phyloP scores from a whole-genome alignment of 2,113 vertebrate genomes.

The Lethenteron camtschaticum region DNA sequence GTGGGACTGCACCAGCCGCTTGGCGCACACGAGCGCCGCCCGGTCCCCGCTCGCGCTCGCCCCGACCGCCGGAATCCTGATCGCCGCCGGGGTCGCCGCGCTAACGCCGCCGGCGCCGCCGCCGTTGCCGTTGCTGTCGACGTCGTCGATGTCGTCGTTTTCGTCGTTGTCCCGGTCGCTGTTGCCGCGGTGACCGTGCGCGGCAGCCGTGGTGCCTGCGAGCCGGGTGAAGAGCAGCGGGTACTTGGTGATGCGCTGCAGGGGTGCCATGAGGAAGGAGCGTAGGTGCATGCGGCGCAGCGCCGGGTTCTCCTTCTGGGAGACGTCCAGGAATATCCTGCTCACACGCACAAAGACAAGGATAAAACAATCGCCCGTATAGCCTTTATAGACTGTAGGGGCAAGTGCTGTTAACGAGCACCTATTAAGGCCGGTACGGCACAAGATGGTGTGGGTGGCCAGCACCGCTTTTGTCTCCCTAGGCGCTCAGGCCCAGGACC shows the following conservation, averaged over 20 bases:
- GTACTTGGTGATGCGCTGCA: conserved; percentile 72
- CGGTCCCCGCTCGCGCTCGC: background rate
- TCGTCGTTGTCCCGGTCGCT: conserved; percentile 13
- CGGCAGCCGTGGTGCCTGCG: conserved; percentile 35
- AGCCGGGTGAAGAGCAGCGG: conserved; percentile 56
- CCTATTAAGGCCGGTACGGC: too few species aligned
- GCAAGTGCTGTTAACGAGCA: too few species aligned
- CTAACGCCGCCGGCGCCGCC: too few species aligned
- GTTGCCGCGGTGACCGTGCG: conserved; percentile 47
- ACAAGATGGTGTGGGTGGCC: too few species aligned
- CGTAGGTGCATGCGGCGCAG: conserved; percentile 64
- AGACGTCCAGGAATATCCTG: conserved; percentile 73
- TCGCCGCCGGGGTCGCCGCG: too few species aligned
- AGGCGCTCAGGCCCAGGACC: too few species aligned
- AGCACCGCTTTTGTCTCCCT: too few species aligned
- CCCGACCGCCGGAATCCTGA: too few species aligned
- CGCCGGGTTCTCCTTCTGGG: conserved; percentile 69
- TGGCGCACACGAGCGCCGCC: conserved; percentile 39
- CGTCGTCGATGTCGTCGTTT: too few species aligned
- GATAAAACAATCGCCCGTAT: background rate
- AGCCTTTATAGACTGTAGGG: background rate
- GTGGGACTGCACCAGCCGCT: conserved; percentile 61
- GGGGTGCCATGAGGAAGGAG: conserved; percentile 66
- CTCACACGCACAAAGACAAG: conserved; percentile 10
- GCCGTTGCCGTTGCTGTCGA: too few species aligned